Percentiles rank a stretch among this genome's conserved stretches.
phyloP scores from a whole-genome alignment of 2,888 invertebrate genomes.

The Augiades crinisus region DNA sequence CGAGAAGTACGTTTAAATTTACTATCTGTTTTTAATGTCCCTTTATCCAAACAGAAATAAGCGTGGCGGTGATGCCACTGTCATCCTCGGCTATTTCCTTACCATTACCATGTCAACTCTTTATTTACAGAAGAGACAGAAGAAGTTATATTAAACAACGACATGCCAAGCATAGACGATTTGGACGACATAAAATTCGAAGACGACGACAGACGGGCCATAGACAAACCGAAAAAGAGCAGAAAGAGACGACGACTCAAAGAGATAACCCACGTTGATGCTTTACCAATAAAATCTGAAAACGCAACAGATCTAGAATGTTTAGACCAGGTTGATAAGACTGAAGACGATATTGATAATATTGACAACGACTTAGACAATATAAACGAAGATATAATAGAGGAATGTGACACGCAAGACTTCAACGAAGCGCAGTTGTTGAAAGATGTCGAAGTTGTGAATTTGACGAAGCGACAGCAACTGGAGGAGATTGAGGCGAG shows the following conservation, averaged over 20 bases:
- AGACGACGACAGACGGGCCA: conserved; percentile 11
- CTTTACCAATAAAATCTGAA: not conserved
- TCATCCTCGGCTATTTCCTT: too few species aligned
- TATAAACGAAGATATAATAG: too few species aligned
- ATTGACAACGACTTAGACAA: not conserved
- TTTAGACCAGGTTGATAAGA: not conserved
- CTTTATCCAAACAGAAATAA: too few species aligned
- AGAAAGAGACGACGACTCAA: not conserved
- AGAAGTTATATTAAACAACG: not conserved
- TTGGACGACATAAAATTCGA: conserved; percentile 29
- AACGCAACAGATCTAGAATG: not conserved
- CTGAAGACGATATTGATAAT: not conserved
- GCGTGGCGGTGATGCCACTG: too few species aligned
- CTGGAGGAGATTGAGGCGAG: conserved; percentile 48
- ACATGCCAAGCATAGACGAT: too few species aligned
- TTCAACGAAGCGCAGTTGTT: conserved; percentile 1
- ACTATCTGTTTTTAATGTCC: too few species aligned
- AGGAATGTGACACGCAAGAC: not conserved
- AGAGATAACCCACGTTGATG: not conserved
- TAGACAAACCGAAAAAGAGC: conserved; percentile 14
- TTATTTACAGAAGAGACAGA: conserved; percentile 28
- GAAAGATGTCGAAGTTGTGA: conserved; percentile 43
- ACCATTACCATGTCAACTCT: too few species aligned
- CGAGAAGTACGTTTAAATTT: too few species aligned
- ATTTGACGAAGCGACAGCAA: conserved; percentile 54